A percentile compares a stretch with the other conserved stretches of the same genome.
These are phyloP conservation scores for Regulus satrapa DNA, from an alignment of 2,113 vertebrate species.

Conservation along the genomic window DNA sequence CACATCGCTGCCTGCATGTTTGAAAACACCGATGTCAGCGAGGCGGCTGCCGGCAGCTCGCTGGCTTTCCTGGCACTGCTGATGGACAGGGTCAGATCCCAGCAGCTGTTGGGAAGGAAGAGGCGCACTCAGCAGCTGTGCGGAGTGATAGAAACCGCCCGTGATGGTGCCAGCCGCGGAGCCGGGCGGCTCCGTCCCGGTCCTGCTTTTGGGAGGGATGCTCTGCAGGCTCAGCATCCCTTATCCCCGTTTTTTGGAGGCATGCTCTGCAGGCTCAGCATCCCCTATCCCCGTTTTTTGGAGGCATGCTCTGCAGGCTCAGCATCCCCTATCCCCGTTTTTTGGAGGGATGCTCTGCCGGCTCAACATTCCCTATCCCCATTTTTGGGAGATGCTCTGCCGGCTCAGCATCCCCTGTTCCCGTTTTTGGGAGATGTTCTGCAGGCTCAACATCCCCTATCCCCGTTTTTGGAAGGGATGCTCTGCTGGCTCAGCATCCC, in stretches of 20 bases:
- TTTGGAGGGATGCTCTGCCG: background rate
- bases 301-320: rapidly evolving
- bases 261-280: background rate
- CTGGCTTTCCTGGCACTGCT: conserved; percentile 37
- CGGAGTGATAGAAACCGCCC: background rate
- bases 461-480: background rate
- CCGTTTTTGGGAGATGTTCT: background rate
- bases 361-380: rapidly evolving
- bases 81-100: conserved; percentile 67
- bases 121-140: conserved; percentile 48
- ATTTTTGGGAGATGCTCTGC: background rate
- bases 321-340: rapidly evolving
- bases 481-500: background rate
- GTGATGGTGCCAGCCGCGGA: background rate
- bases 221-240: background rate
- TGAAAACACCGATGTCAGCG: conserved; percentile 72
- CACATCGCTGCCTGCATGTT: conserved; percentile 62
- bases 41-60: conserved; percentile 60
- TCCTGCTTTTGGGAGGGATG: background rate
- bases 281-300: rapidly evolving
- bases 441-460: background rate
- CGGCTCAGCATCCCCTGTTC: rapidly evolving
- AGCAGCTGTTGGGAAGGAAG: conserved; percentile 65
- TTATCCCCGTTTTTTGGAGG: background rate
- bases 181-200: background rate